A percentile compares a stretch with the other conserved stretches of the same genome.
Conservation (phyloP, 2,888 invertebrate species). For the Sinotaia quadrata region DNA sequence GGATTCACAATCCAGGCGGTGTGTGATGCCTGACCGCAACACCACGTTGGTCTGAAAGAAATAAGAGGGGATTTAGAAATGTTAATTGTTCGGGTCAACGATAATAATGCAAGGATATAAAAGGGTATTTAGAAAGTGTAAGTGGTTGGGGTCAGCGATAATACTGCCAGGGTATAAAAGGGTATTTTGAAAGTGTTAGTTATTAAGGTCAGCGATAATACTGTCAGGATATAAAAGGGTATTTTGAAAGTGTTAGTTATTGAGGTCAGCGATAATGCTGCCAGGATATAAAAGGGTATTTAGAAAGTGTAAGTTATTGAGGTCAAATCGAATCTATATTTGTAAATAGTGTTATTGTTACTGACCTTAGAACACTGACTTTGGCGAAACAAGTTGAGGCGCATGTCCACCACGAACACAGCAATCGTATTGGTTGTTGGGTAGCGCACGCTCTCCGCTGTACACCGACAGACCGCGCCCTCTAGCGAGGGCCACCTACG, state of each 20-base stretch:
- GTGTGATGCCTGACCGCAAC: conserved; percentile 32
- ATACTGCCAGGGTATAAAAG: too few species aligned
- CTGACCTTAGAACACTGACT: conserved; percentile 34
- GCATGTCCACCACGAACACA: conserved; percentile 39
- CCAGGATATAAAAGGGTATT: too few species aligned
- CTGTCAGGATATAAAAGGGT: too few species aligned
- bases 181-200: too few species aligned
- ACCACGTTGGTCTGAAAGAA: conserved; percentile 26
- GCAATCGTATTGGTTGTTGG: conserved; percentile 36
- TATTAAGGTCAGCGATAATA: too few species aligned
- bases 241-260: too few species aligned
- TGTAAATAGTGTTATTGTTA: too few species aligned
- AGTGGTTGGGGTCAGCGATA: too few species aligned
- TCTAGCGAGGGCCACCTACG: conserved; percentile 17
- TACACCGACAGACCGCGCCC: conserved; percentile 36
- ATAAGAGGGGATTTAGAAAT: too few species aligned
- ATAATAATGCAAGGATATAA: background rate
- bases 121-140: background rate
- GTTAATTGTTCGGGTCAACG: background rate
- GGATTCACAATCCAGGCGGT: conserved; percentile 31
- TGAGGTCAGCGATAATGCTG: too few species aligned
- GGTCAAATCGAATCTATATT: too few species aligned
- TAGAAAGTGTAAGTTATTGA: too few species aligned
- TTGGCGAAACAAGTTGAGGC: conserved; percentile 28
- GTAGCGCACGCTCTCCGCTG: conserved; percentile 34